Evolutionary conservation across 2,888 invertebrate species (phyloP).

Genomic region (Xylophagus ater): DNA sequence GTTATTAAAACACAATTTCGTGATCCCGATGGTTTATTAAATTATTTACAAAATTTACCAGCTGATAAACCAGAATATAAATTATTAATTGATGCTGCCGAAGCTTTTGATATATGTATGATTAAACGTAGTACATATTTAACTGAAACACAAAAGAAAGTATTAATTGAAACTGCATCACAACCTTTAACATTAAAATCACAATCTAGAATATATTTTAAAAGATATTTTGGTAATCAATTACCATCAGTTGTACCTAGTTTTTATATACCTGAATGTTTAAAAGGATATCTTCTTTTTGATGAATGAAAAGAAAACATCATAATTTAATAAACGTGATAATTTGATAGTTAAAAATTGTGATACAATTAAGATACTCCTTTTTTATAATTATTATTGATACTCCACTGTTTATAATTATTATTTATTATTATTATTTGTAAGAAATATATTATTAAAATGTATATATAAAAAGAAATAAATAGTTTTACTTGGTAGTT

Average conservation of each 20-base stretch:
- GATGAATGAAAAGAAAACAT: too few relatives aligned
- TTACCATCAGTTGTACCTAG: constrained; percentile 18
- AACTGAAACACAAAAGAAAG: constrained; percentile 51
- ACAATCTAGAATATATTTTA: constrained; percentile 32
- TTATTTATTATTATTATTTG: too few relatives aligned
- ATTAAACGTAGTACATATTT: constrained; percentile 60
- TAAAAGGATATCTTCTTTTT: constrained; percentile 19
- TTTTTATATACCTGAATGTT: constrained; percentile 16
- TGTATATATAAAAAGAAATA: too few relatives aligned
- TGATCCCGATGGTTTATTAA: constrained; percentile 72
- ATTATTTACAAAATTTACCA: constrained; percentile 57
- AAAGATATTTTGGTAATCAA: constrained; percentile 15
- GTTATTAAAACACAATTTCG: constrained; percentile 70
- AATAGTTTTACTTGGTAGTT: too few relatives aligned
- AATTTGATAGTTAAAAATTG: too few relatives aligned
- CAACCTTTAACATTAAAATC: constrained; percentile 56
- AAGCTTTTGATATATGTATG: constrained; percentile 69
- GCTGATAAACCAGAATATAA: constrained; percentile 48
- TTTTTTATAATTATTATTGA: too few relatives aligned
- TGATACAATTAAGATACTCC: too few relatives aligned
- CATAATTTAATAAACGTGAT: too few relatives aligned
- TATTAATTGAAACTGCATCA: constrained; percentile 53
- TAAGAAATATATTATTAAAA: too few relatives aligned
- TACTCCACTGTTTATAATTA: too few relatives aligned
- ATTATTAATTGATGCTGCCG: constrained; percentile 59